Evolutionary conservation across 53 echinoderm and acorn worm species (phyloP), one percentile per base, ranked within the genome.

Genomic region (Paracentrotus lividus): DNA sequence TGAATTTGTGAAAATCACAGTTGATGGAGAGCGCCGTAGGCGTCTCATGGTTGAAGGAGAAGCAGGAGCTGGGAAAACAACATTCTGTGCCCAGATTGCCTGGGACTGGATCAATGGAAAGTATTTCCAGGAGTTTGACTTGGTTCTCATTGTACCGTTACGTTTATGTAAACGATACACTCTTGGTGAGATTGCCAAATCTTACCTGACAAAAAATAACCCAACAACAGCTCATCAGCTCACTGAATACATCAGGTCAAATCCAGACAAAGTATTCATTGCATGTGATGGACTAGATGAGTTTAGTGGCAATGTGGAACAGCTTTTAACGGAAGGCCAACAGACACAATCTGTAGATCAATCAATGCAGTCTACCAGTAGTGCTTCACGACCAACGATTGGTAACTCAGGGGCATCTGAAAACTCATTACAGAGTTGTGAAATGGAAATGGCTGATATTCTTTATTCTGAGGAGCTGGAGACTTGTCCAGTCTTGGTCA

Each of bases 261-360:
- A 84, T 21, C 84, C 84, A 0, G 84, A 45, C 38, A 84, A 44
- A 1, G 84, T 84, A 14, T 21, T 84, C 21, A n/a, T 45, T 0
- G 44, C 45, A 9, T 84, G 21, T 84, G 84, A 84, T 24, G 84
- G 84, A 45, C 23, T 84, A 44, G 84, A 84, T 4, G 84, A 84
- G 45, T 84, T 84, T 49, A 54, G 44, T 43, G 44, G 18, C n/a
- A 55, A 49, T n/a, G n/a, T n/a, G n/a, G n/a, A n/a, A n/a, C n/a
- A n/a, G n/a, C n/a, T n/a, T n/a, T n/a, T n/a, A n/a, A n/a, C n/a
- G n/a, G n/a, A n/a, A n/a, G n/a, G n/a, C n/a, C n/a, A n/a, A n/a
- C n/a, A n/a, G n/a, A n/a, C n/a, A n/a, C n/a, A n/a, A n/a, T n/a
- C n/a, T n/a, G n/a, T n/a, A n/a, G n/a, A n/a, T n/a, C n/a, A n/a